Evolutionary conservation across 2,113 vertebrate genomes (phyloP), one percentile per base, ranked within the genome.

Genomic region (Monopterus albus): DNA sequence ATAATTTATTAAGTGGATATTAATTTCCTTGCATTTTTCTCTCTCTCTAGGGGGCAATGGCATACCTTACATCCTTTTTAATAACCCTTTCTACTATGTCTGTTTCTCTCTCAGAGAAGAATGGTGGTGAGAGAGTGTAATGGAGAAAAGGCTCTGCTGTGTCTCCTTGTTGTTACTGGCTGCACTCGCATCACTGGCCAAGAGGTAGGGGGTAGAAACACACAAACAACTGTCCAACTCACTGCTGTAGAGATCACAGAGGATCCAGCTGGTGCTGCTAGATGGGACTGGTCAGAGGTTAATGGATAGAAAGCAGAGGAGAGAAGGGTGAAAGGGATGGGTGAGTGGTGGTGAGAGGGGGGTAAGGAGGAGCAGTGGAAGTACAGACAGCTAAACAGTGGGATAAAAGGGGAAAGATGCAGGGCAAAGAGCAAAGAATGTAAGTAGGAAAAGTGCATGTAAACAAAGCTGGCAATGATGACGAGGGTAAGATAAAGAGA

Each of bases 251-350:
- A 77, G 64, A 69, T 75, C 60, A 70, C 65, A 81, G 53, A 59
- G 64, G 69, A 52, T 78, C 50, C 70, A 67, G 74, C 78, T 78
- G 74, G 45, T 57, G 43, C 4, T 15, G 18, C 26, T 53, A 62
- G 73, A 71, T 62, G 43, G 74, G 39, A 49, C 31, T 12, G 73
- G 70, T 75, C 70, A 75, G 21, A 59, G 78, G 82, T 81, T 84
- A 84, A 84, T 84, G 70, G 70, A 71, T 36, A 26, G 64, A 57
- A 67, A 55, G 43, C 25, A 47, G 38, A 51, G 64, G 28, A 62
- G 55, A 31, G 20, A 7, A 66, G 64, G 59, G 40, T 1, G 2
- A 64, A 56, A 56, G 46, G 38, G 38, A 56, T 25, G 60, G 25
- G 38, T 15, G 56, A 47, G 36, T 35, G 58, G 53, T 15, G 14